Evolutionary conservation across 2,113 vertebrate species (phyloP), one percentile per base, ranked within the genome.

Genomic region (Ochotona curzoniae): DNA sequence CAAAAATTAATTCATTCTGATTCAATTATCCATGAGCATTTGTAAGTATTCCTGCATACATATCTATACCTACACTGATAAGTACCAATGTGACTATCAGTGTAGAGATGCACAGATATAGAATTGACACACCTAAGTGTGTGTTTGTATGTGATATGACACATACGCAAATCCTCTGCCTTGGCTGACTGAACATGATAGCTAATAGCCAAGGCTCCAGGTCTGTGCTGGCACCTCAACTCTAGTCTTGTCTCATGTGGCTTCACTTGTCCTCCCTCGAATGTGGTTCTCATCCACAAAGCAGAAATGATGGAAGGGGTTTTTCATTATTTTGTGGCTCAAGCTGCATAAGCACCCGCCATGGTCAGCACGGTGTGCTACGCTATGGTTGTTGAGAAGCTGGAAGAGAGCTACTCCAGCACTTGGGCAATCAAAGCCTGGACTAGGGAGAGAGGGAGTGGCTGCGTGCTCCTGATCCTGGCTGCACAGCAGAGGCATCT

Each of bases 131-230:
- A 57, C 15, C 12, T 20, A 61, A 23, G 30, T 64, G 47, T 49
- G 26, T 49, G 51, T 18, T 7, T 57, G 35, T 38, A 10, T 30
- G 13, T 23, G 8, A 44, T 15, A 73, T 51, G 44, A 9, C 5
- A 35, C 28, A 61, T 7, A 44, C 26, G 21, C 38, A 49, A n/a
- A 73, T 51, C 25, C 28, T 61, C 49, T 5, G 21, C 35, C 0
- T 2, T 2, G 47, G 11, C 1, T 28, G 47, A 13, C 5, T 3
- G 7, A 23, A 4, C 11, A 20, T 1, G 6, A 12, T 30, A 0
- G 28, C 26, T n/a, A 60, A n/a, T 6, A 66, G 47, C 7, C 30
- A 5, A 4, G 67, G 8, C 17, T 38, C 44, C 35, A 9, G 28
- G 35, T 12, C 23, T 8, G n/a, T 17, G 11, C 0, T 6, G 66